Evolutionary conservation across 2,888 invertebrate genomes (phyloP), one percentile per base, ranked within the genome.

Genomic region (Sceliomorpha sp.): DNA sequence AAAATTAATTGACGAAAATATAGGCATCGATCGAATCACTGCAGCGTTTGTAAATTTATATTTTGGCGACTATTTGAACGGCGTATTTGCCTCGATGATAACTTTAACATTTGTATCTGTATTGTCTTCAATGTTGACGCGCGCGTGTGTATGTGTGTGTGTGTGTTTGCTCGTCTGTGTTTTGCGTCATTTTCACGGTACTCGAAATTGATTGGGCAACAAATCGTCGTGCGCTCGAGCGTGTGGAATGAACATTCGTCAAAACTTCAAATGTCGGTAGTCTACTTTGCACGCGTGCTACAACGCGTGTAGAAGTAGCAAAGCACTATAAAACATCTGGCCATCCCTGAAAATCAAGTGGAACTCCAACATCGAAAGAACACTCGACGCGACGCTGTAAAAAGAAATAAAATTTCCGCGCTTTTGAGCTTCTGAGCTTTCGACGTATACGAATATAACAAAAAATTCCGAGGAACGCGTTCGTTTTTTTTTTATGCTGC

Each of bases 361-460:
- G 56, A 42, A 63, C 68, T 74, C 45, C 34, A 62, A 50, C 42
- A 6, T 17, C 17, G 17, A 36, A 37, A 63, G 63, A 29, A 40
- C 58, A 56, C 73, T 73, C 53, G 59, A 62, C 24, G 62, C 64
- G 48, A 50, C 62, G 44, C 67, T 60, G 55, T 48, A 40, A 51
- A 66, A 63, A 50, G 70, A 73, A 68, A 64, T 50, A 45, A 68
- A 51, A 60, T 81, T 82, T 80, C 76, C 79, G 71, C 72, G 73
- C 80, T 82, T 82, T 81, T 81, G 75, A 82, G 73, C 80, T 82
- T 82, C 80, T 81, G 75, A 82, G 74, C 73, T 76, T 74, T 66
- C 72, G 59, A 34, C 17, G 47, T n/a, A n/a, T n/a, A n/a, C n/a
- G n/a, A n/a, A 10, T 32, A 15, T 17, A 34, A 29, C 47, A 56